Evolutionary conservation across 2,113 vertebrate genomes (phyloP), one percentile per base, ranked within the genome.

Genomic region (Tylochromis polylepis): DNA sequence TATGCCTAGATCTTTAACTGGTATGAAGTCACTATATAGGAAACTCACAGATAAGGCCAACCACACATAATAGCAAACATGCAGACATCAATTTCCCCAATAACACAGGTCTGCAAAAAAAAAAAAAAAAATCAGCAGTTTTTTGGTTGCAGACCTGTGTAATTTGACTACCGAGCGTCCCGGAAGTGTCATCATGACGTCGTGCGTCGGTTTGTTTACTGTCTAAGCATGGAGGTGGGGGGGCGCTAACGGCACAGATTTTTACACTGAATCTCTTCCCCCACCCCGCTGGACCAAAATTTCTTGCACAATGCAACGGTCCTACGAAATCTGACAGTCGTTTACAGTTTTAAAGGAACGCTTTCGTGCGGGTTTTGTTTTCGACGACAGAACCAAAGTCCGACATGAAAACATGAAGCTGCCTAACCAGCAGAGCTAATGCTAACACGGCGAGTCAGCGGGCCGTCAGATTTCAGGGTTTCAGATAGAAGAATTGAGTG

Each of bases 201-300:
- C n/a, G 38, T 36, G 1, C 10, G 43, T 60, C 6, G 43, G 82
- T 90, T 93, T 95, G 94, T 96, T 95, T 95, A 95, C 90, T 70
- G 89, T 88, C 24, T 78, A 84, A 81, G 14, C 65, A 75, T 87
- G 85, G 46, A 46, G 78, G 8, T 11, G 62, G 77, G 84, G 87
- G 85, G 88, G 88, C 78, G 89, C 93, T 87, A n/a, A 31, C 7
- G 24, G 65, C 43, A 67, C 89, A 10, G 59, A 70, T 85, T 82
- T 60, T 29, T 77, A 84, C 46, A 11, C 5, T 22, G 43, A 46
- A 14, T 51, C 70, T 46, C 27, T 18, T 53, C 70, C 14, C 20
- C 11, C 5, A 31, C 3, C 4, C 27, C 20, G 31, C 36, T 22
- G 14, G 24, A 20, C 7, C 8, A 72, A 14, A 67, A 15, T 3